Evolutionary conservation across 2,888 invertebrate species (phyloP), one percentile per base, ranked within the genome.

Genomic region (Pilophorus perplexus): DNA sequence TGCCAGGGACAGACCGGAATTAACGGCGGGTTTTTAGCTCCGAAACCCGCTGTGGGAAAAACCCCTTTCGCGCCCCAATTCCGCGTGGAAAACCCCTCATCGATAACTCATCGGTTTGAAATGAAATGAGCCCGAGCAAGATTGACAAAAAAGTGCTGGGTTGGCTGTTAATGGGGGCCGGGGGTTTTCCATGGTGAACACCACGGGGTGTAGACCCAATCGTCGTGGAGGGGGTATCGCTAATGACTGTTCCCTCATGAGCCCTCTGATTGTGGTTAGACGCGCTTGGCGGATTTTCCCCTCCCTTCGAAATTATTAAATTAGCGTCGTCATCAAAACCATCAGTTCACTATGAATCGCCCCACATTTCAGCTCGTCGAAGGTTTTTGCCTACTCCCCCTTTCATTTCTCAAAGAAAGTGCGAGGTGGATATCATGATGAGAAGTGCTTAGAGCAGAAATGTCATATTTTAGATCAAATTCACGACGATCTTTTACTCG

Each of bases 141-240:
- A 65, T 65, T 65, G 65, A 54, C 65, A 65, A 65, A 65, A 62
- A 65, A 65, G 65, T 65, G 65, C 65, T 54, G 42, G 65, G 22
- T 27, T 44, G 22, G 55, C 48, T 37, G 50, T 33, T 55, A 23
- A 27, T n/a, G 37, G 55, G 23, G 23, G 50, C 16, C 18, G 46
- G 50, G 18, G n/a, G n/a, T n/a, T n/a, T n/a, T n/a, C n/a, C n/a
- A n/a, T n/a, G n/a, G n/a, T n/a, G n/a, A n/a, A n/a, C n/a, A n/a
- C n/a, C n/a, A n/a, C n/a, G n/a, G n/a, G n/a, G n/a, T n/a, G n/a
- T n/a, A n/a, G n/a, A n/a, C n/a, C n/a, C n/a, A n/a, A n/a, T n/a
- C n/a, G n/a, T n/a, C n/a, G n/a, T n/a, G n/a, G n/a, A n/a, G n/a
- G 20, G 38, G 18, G 23, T 4, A 5, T 16, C 46, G 10, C 62